phyloP scores from a whole-genome alignment of 2,797 vertebrate genomes.

The Neoniphon sammara region DNA sequence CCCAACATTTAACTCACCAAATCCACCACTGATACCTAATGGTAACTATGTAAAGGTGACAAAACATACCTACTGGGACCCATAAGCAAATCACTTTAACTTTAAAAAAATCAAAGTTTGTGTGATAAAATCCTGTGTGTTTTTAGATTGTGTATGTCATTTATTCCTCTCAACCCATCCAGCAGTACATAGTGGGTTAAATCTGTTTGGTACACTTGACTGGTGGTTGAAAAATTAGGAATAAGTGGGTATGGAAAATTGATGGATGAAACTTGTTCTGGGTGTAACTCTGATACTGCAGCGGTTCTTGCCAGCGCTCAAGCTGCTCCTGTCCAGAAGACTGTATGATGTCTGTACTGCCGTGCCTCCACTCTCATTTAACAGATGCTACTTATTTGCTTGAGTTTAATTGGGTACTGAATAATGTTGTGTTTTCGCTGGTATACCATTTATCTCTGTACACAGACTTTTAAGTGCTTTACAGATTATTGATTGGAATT shows the following conservation, averaged over 20 bases:
- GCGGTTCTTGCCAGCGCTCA: conserved; percentile 47
- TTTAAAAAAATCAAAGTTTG: too few species aligned
- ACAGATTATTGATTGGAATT: conserved; percentile 68
- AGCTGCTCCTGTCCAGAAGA: conserved; percentile 48
- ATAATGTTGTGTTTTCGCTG: conserved; percentile 55
- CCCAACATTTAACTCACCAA: too few species aligned
- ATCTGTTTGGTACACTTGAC: conserved; percentile 34
- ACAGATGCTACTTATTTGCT: conserved; percentile 49
- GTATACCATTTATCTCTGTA: conserved; percentile 46
- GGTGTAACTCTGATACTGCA: conserved; percentile 50
- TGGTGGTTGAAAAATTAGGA: neutral
- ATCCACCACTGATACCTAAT: too few species aligned
- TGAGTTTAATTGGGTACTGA: conserved; percentile 60
- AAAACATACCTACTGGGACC: too few species aligned
- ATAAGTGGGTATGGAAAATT: conserved; percentile 33
- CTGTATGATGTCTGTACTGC: conserved; percentile 42
- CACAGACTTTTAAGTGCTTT: conserved; percentile 41
- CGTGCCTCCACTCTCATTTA: conserved; percentile 32
- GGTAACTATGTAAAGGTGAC: too few species aligned
- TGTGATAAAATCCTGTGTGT: too few species aligned
- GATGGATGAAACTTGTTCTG: conserved; percentile 44
- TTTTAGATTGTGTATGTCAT: too few species aligned
- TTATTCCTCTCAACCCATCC: too few species aligned
- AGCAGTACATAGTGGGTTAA: conserved; percentile 26
- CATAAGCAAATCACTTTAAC: too few species aligned